These are phyloP conservation scores for Hirundo rustica DNA, from an alignment of 2,797 vertebrate genomes.

Conservation along the genomic window DNA sequence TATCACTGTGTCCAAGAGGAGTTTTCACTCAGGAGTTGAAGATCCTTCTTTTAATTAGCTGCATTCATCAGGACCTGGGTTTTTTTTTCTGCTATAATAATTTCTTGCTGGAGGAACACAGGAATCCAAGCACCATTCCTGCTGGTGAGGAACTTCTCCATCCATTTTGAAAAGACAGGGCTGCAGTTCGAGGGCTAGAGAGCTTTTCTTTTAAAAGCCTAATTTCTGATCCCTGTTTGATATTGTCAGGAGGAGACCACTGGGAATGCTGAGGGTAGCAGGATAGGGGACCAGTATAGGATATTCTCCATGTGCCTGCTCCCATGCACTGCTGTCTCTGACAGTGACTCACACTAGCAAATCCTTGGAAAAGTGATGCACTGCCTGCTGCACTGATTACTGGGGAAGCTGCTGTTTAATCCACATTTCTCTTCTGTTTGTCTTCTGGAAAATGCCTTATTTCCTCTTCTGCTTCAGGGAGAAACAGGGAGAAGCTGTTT, in stretches of 20 bases:
- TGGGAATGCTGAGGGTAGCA: not conserved
- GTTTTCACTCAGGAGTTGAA: not conserved
- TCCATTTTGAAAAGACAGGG: not conserved
- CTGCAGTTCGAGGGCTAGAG: not conserved
- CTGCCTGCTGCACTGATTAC: not conserved
- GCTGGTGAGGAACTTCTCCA: not conserved
- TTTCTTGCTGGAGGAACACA: not conserved
- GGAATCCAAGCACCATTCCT: not conserved
- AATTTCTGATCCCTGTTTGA: not conserved
- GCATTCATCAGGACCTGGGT: not conserved
- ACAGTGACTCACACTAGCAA: not conserved
- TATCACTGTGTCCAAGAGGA: not conserved
- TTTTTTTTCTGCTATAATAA: not conserved
- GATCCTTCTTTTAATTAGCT: not conserved
- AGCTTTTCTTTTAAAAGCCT: not conserved
- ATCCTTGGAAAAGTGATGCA: not conserved
- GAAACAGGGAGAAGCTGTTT: not conserved
- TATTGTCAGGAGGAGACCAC: not conserved
- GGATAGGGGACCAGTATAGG: fast-evolving
- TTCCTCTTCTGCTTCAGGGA: not conserved
- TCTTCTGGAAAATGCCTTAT: not conserved
- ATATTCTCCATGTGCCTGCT: not conserved
- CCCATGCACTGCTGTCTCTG: fast-evolving
- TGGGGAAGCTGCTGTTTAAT: not conserved
- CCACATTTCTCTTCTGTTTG: not conserved